Conservation (phyloP, 2,888 invertebrate species). For the Argyresthia goedartella region DNA sequence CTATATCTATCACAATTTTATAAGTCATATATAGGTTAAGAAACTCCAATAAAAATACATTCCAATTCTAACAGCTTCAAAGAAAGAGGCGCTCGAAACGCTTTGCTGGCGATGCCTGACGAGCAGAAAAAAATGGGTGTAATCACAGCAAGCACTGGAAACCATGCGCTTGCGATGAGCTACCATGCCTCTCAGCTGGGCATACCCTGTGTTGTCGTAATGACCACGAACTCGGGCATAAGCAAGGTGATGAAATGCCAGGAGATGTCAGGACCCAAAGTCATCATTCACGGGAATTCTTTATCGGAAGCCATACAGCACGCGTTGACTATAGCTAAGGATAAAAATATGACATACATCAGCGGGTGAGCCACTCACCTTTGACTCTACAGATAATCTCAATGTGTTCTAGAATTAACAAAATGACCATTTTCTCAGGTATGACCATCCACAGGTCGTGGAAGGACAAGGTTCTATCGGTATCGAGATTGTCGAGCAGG, state of each 20-base stretch:
- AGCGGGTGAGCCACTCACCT: slow-evolving; percentile 80
- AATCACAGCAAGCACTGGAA: slow-evolving; percentile 91
- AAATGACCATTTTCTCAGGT: slow-evolving; percentile 61
- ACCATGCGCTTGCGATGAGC: slow-evolving; percentile 85
- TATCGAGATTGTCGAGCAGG: slow-evolving; percentile 92
- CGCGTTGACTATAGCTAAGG: slow-evolving; percentile 80
- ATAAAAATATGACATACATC: slow-evolving; percentile 81
- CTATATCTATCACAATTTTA: no score
- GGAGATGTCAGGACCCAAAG: slow-evolving; percentile 82
- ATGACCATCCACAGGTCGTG: slow-evolving; percentile 93
- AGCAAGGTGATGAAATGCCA: slow-evolving; percentile 91
- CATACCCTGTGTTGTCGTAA: slow-evolving; percentile 84
- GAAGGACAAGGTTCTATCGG: slow-evolving; percentile 96
- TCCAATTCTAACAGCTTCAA: slow-evolving; percentile 78
- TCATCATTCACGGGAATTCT: slow-evolving; percentile 82
- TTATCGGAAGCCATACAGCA: slow-evolving; percentile 83
- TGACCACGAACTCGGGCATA: slow-evolving; percentile 89
- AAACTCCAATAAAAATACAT: not conserved
- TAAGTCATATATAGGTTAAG: no score
- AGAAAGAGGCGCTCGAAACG: slow-evolving; percentile 91
- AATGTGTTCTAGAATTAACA: no score
- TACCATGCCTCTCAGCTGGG: slow-evolving; percentile 79
- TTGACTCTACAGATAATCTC: no score
- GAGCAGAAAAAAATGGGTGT: slow-evolving; percentile 84
- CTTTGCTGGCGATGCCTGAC: slow-evolving; percentile 77